Conservation (phyloP, 2,888 invertebrate species). For the Acrobasis suavella region DNA sequence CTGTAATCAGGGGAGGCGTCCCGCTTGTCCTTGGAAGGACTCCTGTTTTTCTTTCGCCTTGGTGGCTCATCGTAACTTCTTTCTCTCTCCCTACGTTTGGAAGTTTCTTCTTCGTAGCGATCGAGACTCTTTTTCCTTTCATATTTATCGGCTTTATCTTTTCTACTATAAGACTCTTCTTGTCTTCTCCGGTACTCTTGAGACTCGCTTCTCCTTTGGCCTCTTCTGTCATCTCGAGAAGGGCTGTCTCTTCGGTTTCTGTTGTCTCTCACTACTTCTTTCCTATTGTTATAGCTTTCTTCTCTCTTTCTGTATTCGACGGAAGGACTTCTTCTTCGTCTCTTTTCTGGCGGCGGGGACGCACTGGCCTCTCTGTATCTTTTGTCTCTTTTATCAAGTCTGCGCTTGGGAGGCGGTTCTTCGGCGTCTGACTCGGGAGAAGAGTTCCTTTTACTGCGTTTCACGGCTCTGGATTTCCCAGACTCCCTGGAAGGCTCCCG, state of each 20-base stretch:
- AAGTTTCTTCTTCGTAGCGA: slow-evolving; percentile 47
- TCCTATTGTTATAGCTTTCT: slow-evolving; percentile 48
- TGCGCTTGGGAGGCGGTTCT: slow-evolving; percentile 41
- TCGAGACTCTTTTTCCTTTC: slow-evolving; percentile 42
- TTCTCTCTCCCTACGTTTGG: slow-evolving; percentile 44
- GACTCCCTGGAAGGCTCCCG: slow-evolving; percentile 52
- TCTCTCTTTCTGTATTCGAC: slow-evolving; percentile 48
- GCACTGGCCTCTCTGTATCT: slow-evolving; percentile 49
- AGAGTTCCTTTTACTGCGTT: slow-evolving; percentile 51
- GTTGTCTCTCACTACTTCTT: slow-evolving; percentile 38
- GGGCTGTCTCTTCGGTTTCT: slow-evolving; percentile 46
- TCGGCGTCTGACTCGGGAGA: slow-evolving; percentile 56
- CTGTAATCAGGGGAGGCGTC: slow-evolving; percentile 54
- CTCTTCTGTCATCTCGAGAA: slow-evolving; percentile 46
- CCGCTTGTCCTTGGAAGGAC: slow-evolving; percentile 51
- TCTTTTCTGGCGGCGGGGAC: slow-evolving; percentile 66
- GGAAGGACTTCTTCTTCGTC: slow-evolving; percentile 58
- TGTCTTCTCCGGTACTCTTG: slow-evolving; percentile 44
- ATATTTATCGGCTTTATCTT: slow-evolving; percentile 42
- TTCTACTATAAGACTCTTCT: slow-evolving; percentile 44
- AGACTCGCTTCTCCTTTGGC: slow-evolving; percentile 47
- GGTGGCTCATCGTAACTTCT: slow-evolving; percentile 39
- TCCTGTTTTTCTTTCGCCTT: slow-evolving; percentile 51
- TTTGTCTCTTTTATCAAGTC: slow-evolving; percentile 51
- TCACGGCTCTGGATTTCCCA: slow-evolving; percentile 44